Conservation (phyloP, 2,113 vertebrate species). For the Cinclus mexicanus region DNA sequence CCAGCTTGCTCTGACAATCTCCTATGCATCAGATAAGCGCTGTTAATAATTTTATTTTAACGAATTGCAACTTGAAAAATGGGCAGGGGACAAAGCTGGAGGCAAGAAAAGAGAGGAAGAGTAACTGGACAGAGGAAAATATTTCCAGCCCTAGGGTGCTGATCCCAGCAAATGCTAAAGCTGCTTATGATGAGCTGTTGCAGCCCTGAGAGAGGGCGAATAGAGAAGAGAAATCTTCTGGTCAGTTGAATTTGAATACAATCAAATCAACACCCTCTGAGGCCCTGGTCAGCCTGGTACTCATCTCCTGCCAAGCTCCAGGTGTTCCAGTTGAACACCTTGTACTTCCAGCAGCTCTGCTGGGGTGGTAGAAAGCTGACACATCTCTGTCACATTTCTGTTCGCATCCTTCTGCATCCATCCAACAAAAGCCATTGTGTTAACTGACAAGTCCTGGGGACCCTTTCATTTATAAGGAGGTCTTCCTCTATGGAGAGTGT, state of each 20-base stretch:
- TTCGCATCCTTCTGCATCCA: not conserved
- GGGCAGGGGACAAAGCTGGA: not conserved
- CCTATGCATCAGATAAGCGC: not conserved
- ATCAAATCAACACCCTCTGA: not conserved
- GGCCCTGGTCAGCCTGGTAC: not conserved
- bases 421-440: not conserved
- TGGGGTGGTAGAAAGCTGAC: not conserved
- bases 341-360: not conserved
- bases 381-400: not conserved
- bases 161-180: not conserved
- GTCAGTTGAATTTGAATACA: not conserved
- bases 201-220: not conserved
- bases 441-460: not conserved
- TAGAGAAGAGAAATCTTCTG: not conserved
- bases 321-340: not conserved
- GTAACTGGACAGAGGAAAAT: not conserved
- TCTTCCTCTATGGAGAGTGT: not conserved
- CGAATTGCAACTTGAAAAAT: not conserved
- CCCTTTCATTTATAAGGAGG: not conserved
- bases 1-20: constrained; percentile 32
- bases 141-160: not conserved
- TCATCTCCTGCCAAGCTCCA: not conserved
- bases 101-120: fast-evolving
- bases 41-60: not conserved
- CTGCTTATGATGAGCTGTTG: not conserved